phyloP scores from a whole-genome alignment of 2,888 invertebrate species.

The Protophormia terraenovae region DNA sequence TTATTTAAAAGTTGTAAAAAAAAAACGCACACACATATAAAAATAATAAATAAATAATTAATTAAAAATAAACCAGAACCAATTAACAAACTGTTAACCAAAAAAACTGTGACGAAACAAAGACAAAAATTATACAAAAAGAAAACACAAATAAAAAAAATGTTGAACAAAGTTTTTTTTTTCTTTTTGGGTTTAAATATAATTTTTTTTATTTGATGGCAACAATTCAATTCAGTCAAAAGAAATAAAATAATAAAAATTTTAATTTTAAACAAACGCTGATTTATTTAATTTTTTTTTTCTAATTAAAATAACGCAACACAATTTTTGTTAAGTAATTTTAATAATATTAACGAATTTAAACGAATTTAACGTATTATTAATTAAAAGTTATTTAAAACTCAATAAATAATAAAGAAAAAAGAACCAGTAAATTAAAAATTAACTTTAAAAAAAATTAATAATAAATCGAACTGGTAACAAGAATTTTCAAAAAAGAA shows the following conservation, averaged over 20 bases:
- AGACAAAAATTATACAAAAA: background rate
- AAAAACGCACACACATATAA: constrained; percentile 17
- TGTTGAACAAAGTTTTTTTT: constrained; percentile 21
- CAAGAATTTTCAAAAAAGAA: constrained; percentile 65
- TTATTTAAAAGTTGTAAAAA: constrained; percentile 29
- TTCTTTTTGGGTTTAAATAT: background rate
- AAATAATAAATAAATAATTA: constrained; percentile 7
- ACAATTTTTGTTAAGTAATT: constrained; percentile 48
- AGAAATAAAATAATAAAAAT: background rate
- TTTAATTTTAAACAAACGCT: constrained; percentile 26
- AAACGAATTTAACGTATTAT: constrained; percentile 48
- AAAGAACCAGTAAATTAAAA: constrained; percentile 45
- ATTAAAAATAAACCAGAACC: constrained; percentile 39
- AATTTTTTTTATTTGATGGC: constrained; percentile 1
- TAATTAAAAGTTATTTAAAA: constrained; percentile 17
- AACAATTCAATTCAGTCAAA: constrained; percentile 33
- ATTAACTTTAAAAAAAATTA: constrained; percentile 16
- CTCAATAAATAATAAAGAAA: constrained; percentile 35
- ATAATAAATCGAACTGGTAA: constrained; percentile 67
- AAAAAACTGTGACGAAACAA: constrained; percentile 19
- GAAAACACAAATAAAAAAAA: background rate
- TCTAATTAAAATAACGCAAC: constrained; percentile 25
- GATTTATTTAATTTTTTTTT: no score
- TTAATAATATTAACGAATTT: constrained; percentile 26
- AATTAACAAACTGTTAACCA: constrained; percentile 45